These are phyloP conservation scores for Amphiura filiformis DNA, from an alignment of 35 echinoderm and acorn worm species.

Conservation along the genomic window DNA sequence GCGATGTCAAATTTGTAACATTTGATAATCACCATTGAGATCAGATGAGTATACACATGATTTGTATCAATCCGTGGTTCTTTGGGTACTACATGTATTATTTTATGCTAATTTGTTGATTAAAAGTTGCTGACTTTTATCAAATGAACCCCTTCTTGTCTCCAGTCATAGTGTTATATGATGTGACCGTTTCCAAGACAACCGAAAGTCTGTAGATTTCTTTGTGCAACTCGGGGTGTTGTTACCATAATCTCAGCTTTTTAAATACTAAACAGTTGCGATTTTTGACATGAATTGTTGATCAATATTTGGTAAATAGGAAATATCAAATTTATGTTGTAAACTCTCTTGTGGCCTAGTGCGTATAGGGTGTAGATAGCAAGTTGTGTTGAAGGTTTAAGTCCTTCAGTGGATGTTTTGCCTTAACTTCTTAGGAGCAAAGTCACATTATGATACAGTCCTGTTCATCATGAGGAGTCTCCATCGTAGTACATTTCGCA, in stretches of 20 bases:
- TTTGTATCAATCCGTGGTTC: neutral
- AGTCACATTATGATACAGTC: too few relatives aligned
- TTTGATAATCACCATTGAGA: neutral
- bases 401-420: too few relatives aligned
- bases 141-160: neutral
- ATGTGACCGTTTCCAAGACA: neutral
- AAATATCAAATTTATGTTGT: neutral
- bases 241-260: neutral
- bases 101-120: neutral
- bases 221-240: neutral
- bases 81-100: neutral
- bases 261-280: constrained; percentile 1
- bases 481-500: too few relatives aligned
- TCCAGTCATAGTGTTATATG: neutral
- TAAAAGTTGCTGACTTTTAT: neutral
- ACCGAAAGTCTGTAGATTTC: neutral
- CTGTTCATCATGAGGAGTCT: too few relatives aligned
- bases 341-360: neutral
- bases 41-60: neutral
- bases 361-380: too few relatives aligned
- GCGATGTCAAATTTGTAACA: neutral
- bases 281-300: neutral
- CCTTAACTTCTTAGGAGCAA: too few relatives aligned
- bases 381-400: too few relatives aligned
- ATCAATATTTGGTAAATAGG: neutral